Base-by-base conservation (phyloP, 2,888 invertebrate species). In the Scaptomyza flava region DNA sequence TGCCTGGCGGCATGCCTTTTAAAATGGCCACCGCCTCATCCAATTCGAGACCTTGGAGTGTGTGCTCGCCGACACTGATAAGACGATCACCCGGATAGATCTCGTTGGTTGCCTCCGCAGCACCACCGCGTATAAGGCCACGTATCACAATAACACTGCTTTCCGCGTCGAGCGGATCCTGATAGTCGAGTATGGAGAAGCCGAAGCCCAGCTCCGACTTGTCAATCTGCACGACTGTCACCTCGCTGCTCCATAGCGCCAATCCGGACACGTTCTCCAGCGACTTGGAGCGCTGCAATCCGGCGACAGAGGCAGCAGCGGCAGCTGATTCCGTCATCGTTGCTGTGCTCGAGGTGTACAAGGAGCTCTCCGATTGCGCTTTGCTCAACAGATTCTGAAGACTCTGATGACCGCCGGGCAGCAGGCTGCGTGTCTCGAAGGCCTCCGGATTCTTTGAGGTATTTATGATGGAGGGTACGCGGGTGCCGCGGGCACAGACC, bases 151-250 rank as follows among this genome's bases (percentile, higher is more conserved):
- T 99, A 81, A 99, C 98, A 79, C 98, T 98, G 89, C 98, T 97
- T 88, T 96, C 96, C 61, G 98, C 95, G 93, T 99, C 98, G 90
- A 98, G 94, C 42, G 99, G 99, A 93, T 99, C 99, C 94, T 98
- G 98, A 93, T 98, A 98, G 93, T 98, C 99, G 74, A 99, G 94
- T 89, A 99, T 98, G 80, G 98, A 98, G 93, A 99, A 99, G 72
- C 99, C 99, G 69, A 99, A 95, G 54, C 99, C 99, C 87, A 97
- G 95, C 90, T 98, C 98, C 79, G 97, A 97, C 93, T 99, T 99
- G 64, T 95, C 93, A 72, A 99, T 94, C 91, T 98, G 96, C 72
- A 99, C 96, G 86, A 96, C 95, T 82, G 98, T 97, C 69, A 98
- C 96, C 88, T 98, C 97, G 71, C 96, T 96, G 89, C 96, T 97